Evolutionary conservation across 2,113 vertebrate species (phyloP).

Genomic region (Aythya baeri): DNA sequence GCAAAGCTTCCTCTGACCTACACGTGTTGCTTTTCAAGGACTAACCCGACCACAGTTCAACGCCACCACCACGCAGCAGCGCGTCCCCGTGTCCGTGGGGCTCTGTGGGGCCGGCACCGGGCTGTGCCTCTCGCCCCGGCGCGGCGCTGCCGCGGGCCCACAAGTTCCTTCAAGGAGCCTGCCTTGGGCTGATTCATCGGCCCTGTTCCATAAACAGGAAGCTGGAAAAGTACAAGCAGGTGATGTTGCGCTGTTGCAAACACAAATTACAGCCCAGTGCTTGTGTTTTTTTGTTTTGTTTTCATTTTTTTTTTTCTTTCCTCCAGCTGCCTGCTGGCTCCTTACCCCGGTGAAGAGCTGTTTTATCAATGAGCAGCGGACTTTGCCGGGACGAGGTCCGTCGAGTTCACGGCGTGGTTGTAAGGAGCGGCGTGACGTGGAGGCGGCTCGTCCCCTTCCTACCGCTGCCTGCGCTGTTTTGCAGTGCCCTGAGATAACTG

Average conservation of each 20-base stretch:
- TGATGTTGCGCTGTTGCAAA: neutral
- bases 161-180: neutral
- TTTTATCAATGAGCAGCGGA: neutral
- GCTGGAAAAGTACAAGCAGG: slow-evolving; percentile 39
- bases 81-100: rapidly evolving
- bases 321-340: neutral
- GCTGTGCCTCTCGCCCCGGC: neutral
- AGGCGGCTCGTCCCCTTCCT: neutral
- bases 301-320: neutral
- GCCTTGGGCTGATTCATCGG: neutral
- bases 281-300: neutral
- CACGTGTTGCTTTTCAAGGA: neutral
- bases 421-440: neutral
- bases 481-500: neutral
- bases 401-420: rapidly evolving
- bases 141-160: neutral
- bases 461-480: rapidly evolving
- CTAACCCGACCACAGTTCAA: too few species aligned
- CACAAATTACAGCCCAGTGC: neutral
- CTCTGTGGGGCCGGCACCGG: neutral
- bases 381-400: neutral
- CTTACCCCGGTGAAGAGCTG: neutral
- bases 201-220: slow-evolving; percentile 35
- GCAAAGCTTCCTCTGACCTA: neutral
- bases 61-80: neutral